A percentile compares a stretch with the other conserved stretches of the same genome.
Conservation (phyloP, 2,113 vertebrate species). For the Pan troglodytes region DNA sequence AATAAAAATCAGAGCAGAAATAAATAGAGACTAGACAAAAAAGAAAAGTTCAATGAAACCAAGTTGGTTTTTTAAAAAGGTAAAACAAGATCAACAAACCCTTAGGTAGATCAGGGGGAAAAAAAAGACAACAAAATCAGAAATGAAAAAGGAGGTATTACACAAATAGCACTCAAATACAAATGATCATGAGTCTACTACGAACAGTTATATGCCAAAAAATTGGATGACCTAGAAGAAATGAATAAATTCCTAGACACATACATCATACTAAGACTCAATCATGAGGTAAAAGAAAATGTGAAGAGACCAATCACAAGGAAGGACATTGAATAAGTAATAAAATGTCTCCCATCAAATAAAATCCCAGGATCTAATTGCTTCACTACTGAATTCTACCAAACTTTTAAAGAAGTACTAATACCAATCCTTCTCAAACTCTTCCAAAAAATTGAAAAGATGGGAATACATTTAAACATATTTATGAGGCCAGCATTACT, state of each 20-base stretch:
- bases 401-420: neutral
- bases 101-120: neutral
- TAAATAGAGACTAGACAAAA: neutral
- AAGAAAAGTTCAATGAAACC: neutral
- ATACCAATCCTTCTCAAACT: neutral
- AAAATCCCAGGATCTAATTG: neutral
- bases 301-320: neutral
- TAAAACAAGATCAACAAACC: neutral
- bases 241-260: neutral
- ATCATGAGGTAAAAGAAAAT: neutral
- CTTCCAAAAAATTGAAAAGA: neutral
- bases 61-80: neutral
- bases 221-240: neutral
- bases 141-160: neutral
- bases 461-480: neutral
- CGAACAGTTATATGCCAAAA: neutral
- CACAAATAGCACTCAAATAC: neutral
- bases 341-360: neutral
- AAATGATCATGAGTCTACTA: neutral
- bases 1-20: neutral
- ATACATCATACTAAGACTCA: neutral
- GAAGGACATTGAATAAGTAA: neutral
- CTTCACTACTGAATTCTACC: neutral
- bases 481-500: neutral
- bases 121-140: neutral